Base-by-base conservation (phyloP, 2,113 vertebrate genomes). In the Scomber scombrus region DNA sequence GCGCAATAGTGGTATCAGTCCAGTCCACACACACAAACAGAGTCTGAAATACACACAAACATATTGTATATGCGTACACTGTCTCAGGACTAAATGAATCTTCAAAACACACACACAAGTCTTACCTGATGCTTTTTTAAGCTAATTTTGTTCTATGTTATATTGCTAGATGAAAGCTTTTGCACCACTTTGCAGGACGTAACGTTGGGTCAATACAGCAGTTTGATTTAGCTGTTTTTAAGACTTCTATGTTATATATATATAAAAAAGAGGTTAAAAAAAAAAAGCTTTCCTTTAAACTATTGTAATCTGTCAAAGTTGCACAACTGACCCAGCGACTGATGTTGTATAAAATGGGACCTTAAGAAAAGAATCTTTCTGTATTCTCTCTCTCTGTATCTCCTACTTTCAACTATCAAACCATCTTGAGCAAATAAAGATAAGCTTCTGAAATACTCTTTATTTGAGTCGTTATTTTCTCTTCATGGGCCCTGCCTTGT, bases 401-500 rank as follows among this genome's bases (percentile, higher is more conserved):
- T 81, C 77, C 88, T 85, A 85, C 60, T 91, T 91, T 90, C 64
- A 87, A 78, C 71, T 89, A 76, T 90, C 66, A 88, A 91, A 83
- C 67, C 71, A 93, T 90, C 91, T 88, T 83, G 86, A 89, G 82
- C 88, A 92, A 95, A 95, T 95, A 95, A 95, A 93, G 89, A 85
- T 80, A 89, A 87, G 89, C 90, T 87, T 93, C 85, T 91, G 71
- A 93, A 93, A 81, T 77, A 61, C 56, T 47, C 49, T 75, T 66
- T 43, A 65, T 85, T 87, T 15, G 62, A 73, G 49, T 86, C 23
- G 15, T 89, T 75, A 15, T 71, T 56, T 80, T 87, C 55, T 75
- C 62, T 76, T 70, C 11, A 63, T 86, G 55, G 31, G 29, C 26
- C 47, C 56, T 47, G 11, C 14, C 14, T 71, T n/a, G n/a, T 71